These are phyloP conservation scores for Nothobranchius kuhntae DNA, from an alignment of 2,113 vertebrate species.

Conservation along the genomic window DNA sequence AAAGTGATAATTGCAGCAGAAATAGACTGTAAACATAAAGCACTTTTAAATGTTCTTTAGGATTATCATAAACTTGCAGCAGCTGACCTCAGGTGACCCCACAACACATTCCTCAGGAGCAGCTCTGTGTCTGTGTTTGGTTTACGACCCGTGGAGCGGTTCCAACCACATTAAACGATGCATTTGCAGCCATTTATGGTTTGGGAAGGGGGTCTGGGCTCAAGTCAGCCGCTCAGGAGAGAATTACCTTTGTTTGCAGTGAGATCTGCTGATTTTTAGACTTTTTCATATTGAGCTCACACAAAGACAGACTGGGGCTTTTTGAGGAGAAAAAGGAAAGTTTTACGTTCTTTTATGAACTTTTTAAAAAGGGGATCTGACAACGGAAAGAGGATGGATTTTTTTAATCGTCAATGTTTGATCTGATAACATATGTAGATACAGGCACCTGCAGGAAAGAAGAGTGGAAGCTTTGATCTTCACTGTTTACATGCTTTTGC, in stretches of 20 bases:
- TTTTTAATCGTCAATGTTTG: no score
- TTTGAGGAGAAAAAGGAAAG: no score
- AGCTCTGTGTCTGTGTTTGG: slow-evolving; percentile 51
- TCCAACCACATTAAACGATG: slow-evolving; percentile 55
- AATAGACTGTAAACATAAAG: no score
- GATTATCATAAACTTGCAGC: background rate
- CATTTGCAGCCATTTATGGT: slow-evolving; percentile 70
- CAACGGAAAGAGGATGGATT: no score
- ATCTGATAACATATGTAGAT: no score
- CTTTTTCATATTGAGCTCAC: background rate
- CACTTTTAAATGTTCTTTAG: no score
- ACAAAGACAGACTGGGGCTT: background rate
- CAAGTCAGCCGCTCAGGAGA: slow-evolving; percentile 4
- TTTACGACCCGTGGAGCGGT: slow-evolving; percentile 46
- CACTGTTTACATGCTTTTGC: no score
- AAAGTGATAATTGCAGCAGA: no score
- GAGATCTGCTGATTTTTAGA: slow-evolving; percentile 10
- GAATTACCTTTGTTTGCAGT: slow-evolving; percentile 9
- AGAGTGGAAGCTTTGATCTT: no score
- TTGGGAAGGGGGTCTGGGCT: slow-evolving; percentile 23
- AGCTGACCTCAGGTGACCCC: slow-evolving; percentile 43
- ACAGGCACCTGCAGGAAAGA: no score
- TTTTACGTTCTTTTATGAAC: no score
- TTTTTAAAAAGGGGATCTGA: no score
- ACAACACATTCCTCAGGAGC: slow-evolving; percentile 39